Conservation (phyloP, 2,888 invertebrate species). For the Orthonevra nobilis region DNA sequence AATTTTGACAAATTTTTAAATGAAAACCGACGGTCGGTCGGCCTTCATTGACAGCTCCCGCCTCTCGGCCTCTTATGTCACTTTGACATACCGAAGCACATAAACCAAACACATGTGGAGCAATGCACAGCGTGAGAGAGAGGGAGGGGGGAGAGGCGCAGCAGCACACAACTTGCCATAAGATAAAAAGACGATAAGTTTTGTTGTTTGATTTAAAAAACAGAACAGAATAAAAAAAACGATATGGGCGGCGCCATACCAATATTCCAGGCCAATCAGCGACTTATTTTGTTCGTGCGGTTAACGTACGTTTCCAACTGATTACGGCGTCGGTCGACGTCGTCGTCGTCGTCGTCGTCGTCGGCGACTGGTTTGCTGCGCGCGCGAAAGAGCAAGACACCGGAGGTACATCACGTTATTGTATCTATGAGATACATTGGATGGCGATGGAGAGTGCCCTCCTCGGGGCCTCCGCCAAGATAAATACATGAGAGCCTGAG, state of each 20-base stretch:
- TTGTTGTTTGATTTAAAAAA: conserved; percentile 73
- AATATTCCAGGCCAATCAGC: conserved; percentile 78
- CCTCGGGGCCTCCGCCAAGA: conserved; percentile 54
- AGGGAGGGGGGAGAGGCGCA: conserved; percentile 55
- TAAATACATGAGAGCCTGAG: conserved; percentile 62
- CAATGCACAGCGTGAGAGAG: conserved; percentile 5
- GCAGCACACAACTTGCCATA: conserved; percentile 61
- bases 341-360: too few relatives aligned
- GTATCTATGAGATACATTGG: conserved; percentile 67
- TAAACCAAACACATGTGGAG: conserved; percentile 31
- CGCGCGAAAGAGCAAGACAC: conserved; percentile 69
- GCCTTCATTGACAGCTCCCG: conserved; percentile 58
- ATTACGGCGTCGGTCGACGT: conserved; percentile 68
- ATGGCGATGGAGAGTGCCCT: conserved; percentile 61
- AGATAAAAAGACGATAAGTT: conserved; percentile 70
- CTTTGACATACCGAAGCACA: conserved; percentile 12
- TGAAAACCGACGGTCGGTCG: too few relatives aligned
- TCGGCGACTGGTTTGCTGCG: conserved; percentile 64
- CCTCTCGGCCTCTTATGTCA: conserved; percentile 52
- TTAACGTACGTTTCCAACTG: conserved; percentile 69
- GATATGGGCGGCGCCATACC: conserved; percentile 80
- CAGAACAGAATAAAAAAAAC: conserved; percentile 78
- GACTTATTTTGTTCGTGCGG: conserved; percentile 69
- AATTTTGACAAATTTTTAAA: too few relatives aligned
- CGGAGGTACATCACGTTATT: conserved; percentile 66